Percentiles rank a stretch among this genome's conserved stretches.
Conservation (phyloP, 2,888 invertebrate genomes). For the Spisula subtruncata region DNA sequence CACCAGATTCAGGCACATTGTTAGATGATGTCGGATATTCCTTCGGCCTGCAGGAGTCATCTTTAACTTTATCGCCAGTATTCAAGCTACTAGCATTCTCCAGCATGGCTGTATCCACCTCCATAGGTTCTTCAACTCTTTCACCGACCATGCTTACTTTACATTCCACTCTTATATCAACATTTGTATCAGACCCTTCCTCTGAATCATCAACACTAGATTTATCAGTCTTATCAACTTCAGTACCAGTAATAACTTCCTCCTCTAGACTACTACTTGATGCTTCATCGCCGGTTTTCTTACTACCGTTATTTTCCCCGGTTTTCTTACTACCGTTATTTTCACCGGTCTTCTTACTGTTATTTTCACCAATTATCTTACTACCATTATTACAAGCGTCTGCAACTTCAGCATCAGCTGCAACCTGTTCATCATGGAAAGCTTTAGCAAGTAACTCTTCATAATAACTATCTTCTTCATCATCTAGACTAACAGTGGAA, state of each 20-base stretch:
- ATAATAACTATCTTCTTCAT: constrained; percentile 50
- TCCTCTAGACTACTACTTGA: neutral
- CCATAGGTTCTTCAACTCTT: constrained; percentile 27
- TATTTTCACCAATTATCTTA: too few relatives aligned
- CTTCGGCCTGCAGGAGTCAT: constrained; percentile 52
- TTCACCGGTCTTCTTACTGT: too few relatives aligned
- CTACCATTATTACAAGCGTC: too few relatives aligned
- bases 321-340: too few relatives aligned
- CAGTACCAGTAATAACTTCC: neutral
- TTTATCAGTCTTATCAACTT: neutral
- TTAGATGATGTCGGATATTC: constrained; percentile 21
- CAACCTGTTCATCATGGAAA: neutral
- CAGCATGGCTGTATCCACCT: constrained; percentile 11
- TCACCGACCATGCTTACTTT: neutral
- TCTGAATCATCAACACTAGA: neutral
- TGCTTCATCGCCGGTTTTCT: neutral
- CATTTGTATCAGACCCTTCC: neutral
- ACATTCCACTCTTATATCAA: neutral
- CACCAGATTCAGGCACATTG: neutral
- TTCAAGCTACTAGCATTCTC: neutral
- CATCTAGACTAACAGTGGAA: neutral
- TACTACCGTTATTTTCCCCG: too few relatives aligned
- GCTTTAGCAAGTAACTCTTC: constrained; percentile 48
- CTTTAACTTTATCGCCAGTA: neutral
- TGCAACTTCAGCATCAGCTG: neutral